phyloP scores from a whole-genome alignment of 2,888 invertebrate genomes.

The Cheilosia pagana region DNA sequence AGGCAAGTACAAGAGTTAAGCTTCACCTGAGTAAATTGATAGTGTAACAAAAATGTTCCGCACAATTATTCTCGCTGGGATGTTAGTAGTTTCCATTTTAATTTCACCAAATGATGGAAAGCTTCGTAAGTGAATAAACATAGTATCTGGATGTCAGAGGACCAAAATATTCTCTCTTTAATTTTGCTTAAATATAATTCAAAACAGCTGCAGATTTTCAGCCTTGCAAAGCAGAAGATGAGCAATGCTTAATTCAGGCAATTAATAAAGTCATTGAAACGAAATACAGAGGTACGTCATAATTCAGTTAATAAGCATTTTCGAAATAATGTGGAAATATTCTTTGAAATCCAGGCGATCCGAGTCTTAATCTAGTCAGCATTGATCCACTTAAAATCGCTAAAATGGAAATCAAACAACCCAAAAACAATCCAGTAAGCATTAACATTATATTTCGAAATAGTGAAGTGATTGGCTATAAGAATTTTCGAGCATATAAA shows the following conservation, averaged over 20 bases:
- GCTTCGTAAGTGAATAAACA: conserved; percentile 47
- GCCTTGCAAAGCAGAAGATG: conserved; percentile 63
- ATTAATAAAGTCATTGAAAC: conserved; percentile 67
- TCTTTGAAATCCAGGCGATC: conserved; percentile 73
- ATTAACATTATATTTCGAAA: conserved; percentile 80
- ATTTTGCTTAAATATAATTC: neutral
- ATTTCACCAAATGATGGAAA: conserved; percentile 22
- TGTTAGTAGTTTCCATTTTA: conserved; percentile 19
- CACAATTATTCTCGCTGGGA: conserved; percentile 9
- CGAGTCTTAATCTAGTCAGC: conserved; percentile 77
- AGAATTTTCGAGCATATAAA: conserved; percentile 70
- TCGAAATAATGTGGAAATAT: neutral
- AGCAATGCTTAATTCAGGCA: conserved; percentile 58
- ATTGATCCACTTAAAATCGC: conserved; percentile 79
- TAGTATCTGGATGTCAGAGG: neutral
- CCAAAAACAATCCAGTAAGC: conserved; percentile 80
- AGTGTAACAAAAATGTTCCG: conserved; percentile 1
- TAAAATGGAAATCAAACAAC: conserved; percentile 79
- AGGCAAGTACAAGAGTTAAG: conserved; percentile 5
- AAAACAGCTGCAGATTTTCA: conserved; percentile 65
- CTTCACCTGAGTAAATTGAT: neutral
- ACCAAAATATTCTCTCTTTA: neutral
- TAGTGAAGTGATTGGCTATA: conserved; percentile 78
- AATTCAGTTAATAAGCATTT: neutral
- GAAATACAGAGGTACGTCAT: conserved; percentile 47